phyloP scores from a whole-genome alignment of 2,113 vertebrate genomes.

The Globicephala melas region DNA sequence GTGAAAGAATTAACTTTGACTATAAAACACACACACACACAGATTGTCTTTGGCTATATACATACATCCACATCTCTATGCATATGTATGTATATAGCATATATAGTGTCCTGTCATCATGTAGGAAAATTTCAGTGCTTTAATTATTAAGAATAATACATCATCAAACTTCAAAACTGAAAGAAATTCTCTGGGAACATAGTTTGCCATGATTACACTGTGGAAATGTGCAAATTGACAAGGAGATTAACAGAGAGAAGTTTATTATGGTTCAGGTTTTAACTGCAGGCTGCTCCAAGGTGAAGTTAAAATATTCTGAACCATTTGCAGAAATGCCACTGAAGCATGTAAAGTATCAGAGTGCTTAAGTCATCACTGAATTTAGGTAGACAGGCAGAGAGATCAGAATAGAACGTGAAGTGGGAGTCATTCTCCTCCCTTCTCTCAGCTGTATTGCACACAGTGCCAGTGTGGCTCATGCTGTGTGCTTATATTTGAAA shows the following conservation, averaged over 20 bases:
- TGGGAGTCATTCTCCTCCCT: slow-evolving; percentile 58
- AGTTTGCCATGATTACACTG: slow-evolving; percentile 15
- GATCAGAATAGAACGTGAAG: slow-evolving; percentile 67
- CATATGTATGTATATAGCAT: neutral
- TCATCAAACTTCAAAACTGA: neutral
- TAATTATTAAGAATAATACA: neutral
- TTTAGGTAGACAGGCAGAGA: slow-evolving; percentile 65
- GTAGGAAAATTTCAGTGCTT: neutral
- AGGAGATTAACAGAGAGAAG: slow-evolving; percentile 34
- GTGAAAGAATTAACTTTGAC: slow-evolving; percentile 22
- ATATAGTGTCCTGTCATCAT: neutral
- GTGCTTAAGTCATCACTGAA: slow-evolving; percentile 63
- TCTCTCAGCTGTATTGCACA: neutral
- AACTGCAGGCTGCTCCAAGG: slow-evolving; percentile 29
- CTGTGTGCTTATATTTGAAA: neutral
- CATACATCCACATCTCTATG: neutral
- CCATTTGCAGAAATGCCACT: slow-evolving; percentile 65
- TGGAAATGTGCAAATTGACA: slow-evolving; percentile 44
- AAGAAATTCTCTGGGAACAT: neutral
- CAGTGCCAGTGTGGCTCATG: neutral
- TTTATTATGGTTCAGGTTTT: slow-evolving; percentile 49
- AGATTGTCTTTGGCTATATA: neutral
- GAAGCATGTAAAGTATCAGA: slow-evolving; percentile 57
- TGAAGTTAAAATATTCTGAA: slow-evolving; percentile 71
- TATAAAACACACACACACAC: neutral